A percentile compares a stretch with the other conserved stretches of the same genome.
phyloP scores from a whole-genome alignment of 2,797 vertebrate genomes.

The Hypotaenidia okinawae region DNA sequence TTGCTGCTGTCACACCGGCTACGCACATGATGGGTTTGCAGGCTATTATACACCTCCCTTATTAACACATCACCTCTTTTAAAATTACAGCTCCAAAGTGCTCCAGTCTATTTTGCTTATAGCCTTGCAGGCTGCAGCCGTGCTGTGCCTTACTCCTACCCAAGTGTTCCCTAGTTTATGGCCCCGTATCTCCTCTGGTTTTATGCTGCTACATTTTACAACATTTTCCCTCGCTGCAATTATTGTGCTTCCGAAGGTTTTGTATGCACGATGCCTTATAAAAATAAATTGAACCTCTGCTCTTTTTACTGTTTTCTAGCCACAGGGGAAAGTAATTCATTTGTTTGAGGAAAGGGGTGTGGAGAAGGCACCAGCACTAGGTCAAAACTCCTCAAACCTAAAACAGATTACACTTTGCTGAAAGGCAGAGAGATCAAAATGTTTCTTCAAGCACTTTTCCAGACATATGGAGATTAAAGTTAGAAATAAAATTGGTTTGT shows the following conservation, averaged over 20 bases:
- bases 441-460: slow-evolving; percentile 35
- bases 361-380: background rate
- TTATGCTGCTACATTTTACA: background rate
- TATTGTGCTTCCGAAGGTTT: background rate
- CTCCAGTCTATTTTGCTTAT: background rate
- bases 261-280: background rate
- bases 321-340: slow-evolving; percentile 14
- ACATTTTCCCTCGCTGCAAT: background rate
- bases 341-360: background rate
- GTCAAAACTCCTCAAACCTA: slow-evolving; percentile 15
- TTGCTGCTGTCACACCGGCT: background rate
- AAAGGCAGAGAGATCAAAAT: slow-evolving; percentile 53
- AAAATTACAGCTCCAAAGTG: background rate
- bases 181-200: background rate
- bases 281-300: slow-evolving; percentile 25
- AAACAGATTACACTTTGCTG: slow-evolving; percentile 18
- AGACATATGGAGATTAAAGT: slow-evolving; percentile 53
- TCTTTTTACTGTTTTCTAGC: background rate
- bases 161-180: background rate
- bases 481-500: slow-evolving; percentile 51
- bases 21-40: background rate
- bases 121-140: background rate
- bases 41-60: background rate
- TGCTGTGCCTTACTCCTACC: background rate
- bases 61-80: background rate